A percentile compares a stretch with the other conserved stretches of the same genome.
phyloP scores from a whole-genome alignment of 2,113 vertebrate species.

The Eonycteris spelaea region DNA sequence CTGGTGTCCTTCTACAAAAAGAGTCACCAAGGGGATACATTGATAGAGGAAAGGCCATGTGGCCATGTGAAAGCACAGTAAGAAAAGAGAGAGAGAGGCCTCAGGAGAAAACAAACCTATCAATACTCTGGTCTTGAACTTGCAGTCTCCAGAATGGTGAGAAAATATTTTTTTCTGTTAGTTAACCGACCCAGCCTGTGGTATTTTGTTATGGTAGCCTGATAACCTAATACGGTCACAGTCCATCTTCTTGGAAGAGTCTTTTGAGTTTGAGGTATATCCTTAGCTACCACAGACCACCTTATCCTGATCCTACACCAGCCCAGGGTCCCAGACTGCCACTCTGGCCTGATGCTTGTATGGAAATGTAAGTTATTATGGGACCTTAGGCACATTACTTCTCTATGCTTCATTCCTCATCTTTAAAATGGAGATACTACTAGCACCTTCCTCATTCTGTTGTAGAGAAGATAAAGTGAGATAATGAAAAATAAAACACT shows the following conservation, averaged over 20 bases:
- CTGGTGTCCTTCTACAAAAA: neutral
- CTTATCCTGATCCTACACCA: neutral
- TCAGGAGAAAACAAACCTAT: neutral
- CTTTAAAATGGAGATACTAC: neutral
- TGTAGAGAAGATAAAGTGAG: neutral
- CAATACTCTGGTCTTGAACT: neutral
- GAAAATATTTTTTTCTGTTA: neutral
- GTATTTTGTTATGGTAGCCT: neutral
- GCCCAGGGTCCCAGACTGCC: no score
- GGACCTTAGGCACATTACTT: neutral
- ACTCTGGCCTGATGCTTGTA: neutral
- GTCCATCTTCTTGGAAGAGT: neutral
- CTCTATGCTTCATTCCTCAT: neutral
- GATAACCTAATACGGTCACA: neutral
- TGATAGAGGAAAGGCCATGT: neutral
- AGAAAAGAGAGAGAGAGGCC: neutral
- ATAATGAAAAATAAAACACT: neutral
- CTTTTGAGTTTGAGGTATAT: neutral
- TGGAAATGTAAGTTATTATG: neutral
- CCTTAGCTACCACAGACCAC: neutral
- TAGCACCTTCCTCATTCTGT: neutral
- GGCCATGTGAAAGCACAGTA: neutral
- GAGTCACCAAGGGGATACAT: accelerated
- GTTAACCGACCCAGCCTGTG: neutral
- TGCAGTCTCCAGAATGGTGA: neutral